A percentile compares a stretch with the other conserved stretches of the same genome.
Conservation (phyloP, 2,113 vertebrate species). For the Salminus brasiliensis region DNA sequence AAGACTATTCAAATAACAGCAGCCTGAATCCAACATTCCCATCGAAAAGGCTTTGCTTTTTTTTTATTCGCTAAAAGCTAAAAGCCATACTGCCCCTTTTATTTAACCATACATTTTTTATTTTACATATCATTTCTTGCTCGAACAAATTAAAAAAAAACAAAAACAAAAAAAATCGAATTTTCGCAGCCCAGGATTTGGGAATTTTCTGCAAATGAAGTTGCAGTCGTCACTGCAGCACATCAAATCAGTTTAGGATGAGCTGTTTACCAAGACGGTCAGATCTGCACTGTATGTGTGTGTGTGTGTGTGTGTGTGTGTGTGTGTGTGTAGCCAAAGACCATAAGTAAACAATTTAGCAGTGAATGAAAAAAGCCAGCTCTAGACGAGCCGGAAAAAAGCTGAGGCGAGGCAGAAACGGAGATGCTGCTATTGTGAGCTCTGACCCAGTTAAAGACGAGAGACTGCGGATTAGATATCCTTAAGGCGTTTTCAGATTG, state of each 20-base stretch:
- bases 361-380: constrained; percentile 24
- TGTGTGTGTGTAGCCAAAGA: constrained; percentile 30
- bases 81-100: no score
- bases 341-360: constrained; percentile 47
- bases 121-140: no score
- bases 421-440: constrained; percentile 49
- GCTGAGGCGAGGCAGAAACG: constrained; percentile 15
- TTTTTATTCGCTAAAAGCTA: no score
- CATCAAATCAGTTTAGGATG: not conserved
- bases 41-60: no score
- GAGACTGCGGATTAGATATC: constrained; percentile 51
- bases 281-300: not conserved
- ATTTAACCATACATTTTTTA: no score
- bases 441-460: constrained; percentile 58
- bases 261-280: not conserved
- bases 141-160: not conserved
- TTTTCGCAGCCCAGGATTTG: not conserved
- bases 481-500: constrained; percentile 55
- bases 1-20: no score
- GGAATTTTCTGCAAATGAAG: no score
- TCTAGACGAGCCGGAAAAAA: not conserved
- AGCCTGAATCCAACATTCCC: no score
- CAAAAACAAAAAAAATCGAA: not conserved
- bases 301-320: constrained; percentile 29
- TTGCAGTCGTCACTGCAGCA: no score